A percentile compares a stretch with the other conserved stretches of the same genome.
Conservation (phyloP, 2,797 vertebrate genomes). For the Lagorchestes hirsutus region DNA sequence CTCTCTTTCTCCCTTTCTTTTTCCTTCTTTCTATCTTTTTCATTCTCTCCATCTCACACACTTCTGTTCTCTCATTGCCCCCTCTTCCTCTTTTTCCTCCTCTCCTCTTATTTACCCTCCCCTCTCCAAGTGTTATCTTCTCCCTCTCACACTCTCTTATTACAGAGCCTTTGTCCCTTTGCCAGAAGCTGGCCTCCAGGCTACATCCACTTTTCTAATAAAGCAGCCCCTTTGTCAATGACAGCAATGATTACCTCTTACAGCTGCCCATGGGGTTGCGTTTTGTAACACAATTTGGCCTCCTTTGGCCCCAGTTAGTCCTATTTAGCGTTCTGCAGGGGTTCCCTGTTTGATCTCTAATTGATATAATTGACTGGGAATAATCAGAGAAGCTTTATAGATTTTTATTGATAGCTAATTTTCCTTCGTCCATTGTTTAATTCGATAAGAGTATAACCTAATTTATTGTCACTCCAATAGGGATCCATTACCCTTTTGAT, state of each 20-base stretch:
- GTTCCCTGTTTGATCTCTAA: slow-evolving; percentile 90
- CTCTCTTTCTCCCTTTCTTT: background rate
- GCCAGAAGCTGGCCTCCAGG: slow-evolving; percentile 87
- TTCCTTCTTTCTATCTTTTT: background rate
- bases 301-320: slow-evolving; percentile 87
- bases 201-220: slow-evolving; percentile 88
- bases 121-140: background rate
- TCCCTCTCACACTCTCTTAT: slow-evolving; percentile 59
- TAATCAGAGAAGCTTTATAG: slow-evolving; percentile 87
- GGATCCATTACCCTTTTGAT: slow-evolving; percentile 90
- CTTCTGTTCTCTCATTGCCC: background rate
- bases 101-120: background rate
- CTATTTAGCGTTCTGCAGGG: slow-evolving; percentile 90
- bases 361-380: slow-evolving; percentile 93
- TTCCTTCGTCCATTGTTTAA: slow-evolving; percentile 89
- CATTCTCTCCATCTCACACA: background rate
- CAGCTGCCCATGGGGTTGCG: slow-evolving; percentile 89
- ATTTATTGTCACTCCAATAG: slow-evolving; percentile 89
- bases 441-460: slow-evolving; percentile 89
- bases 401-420: slow-evolving; percentile 91
- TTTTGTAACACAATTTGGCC: slow-evolving; percentile 91
- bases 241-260: slow-evolving; percentile 87
- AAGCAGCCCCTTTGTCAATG: slow-evolving; percentile 89
- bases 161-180: slow-evolving; percentile 84
- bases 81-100: slow-evolving; percentile 26